Evolutionary conservation across 2,888 invertebrate species (phyloP).

Genomic region (Electrophaes corylata): DNA sequence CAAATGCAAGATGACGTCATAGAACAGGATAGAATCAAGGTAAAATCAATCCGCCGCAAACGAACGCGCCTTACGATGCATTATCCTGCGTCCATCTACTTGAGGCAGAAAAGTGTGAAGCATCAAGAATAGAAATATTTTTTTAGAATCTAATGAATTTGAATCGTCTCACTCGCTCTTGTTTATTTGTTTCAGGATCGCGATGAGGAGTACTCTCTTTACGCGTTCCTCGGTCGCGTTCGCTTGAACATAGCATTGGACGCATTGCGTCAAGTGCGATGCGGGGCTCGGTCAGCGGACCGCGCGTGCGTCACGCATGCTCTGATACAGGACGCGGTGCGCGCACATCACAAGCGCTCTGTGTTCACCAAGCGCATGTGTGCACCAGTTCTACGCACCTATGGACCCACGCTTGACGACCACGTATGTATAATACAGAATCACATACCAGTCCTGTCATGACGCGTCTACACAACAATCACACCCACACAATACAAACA

Average conservation of each 20-base stretch:
- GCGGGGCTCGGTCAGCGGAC: slow-evolving; percentile 61
- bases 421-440: slow-evolving; percentile 44
- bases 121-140: too few species aligned
- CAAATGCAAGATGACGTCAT: slow-evolving; percentile 63
- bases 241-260: slow-evolving; percentile 68
- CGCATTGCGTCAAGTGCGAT: slow-evolving; percentile 63
- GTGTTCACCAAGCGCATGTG: slow-evolving; percentile 33
- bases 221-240: slow-evolving; percentile 65
- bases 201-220: slow-evolving; percentile 60
- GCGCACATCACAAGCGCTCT: slow-evolving; percentile 59
- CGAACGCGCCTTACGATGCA: too few species aligned
- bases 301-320: slow-evolving; percentile 50
- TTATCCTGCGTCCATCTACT: too few species aligned
- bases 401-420: slow-evolving; percentile 59
- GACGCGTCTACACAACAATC: too few species aligned
- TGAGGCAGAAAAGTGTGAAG: too few species aligned
- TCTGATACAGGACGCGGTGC: slow-evolving; percentile 60
- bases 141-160: too few species aligned
- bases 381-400: slow-evolving; percentile 57
- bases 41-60: slow-evolving; percentile 37
- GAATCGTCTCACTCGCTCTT: too few species aligned
- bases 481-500: too few species aligned
- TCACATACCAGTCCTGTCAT: too few species aligned
- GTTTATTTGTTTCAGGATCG: slow-evolving; percentile 43
- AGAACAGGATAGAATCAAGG: slow-evolving; percentile 52